phyloP scores from a whole-genome alignment of 2,888 invertebrate species.

The Macrophya annulata region DNA sequence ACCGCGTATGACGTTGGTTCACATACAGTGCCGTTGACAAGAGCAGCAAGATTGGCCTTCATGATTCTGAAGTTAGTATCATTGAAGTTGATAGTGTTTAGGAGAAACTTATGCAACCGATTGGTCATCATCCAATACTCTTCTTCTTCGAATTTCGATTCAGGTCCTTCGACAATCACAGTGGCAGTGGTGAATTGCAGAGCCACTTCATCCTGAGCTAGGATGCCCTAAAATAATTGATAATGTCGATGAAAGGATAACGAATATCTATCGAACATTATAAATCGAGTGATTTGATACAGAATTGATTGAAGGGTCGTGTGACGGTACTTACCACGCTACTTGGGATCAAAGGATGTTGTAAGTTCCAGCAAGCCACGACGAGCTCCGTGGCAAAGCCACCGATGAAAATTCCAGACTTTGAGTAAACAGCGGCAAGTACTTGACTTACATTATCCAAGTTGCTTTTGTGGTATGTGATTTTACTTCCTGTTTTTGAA shows the following conservation, averaged over 20 bases:
- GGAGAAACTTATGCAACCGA: no score
- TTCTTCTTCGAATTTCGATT: no score
- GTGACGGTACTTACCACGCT: no score
- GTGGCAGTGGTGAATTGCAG: no score
- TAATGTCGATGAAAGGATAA: no score
- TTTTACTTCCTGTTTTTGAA: background rate
- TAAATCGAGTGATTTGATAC: no score
- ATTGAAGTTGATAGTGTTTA: no score
- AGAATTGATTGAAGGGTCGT: no score
- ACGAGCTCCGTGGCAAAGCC: background rate
- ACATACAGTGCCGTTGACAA: background rate
- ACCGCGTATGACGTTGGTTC: background rate
- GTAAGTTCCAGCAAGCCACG: background rate
- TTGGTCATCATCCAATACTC: no score
- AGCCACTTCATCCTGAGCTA: background rate
- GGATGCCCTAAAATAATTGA: background rate
- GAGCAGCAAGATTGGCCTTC: background rate
- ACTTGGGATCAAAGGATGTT: no score
- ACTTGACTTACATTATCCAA: background rate
- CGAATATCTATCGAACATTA: no score
- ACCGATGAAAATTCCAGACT: background rate
- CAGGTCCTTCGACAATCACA: no score
- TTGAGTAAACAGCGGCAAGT: background rate
- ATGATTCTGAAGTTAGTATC: background rate
- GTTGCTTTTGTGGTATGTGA: slow-evolving; percentile 12